Base-by-base conservation (phyloP, 1,140 invertebrate genomes). In the Homalodisca vitripennis region DNA sequence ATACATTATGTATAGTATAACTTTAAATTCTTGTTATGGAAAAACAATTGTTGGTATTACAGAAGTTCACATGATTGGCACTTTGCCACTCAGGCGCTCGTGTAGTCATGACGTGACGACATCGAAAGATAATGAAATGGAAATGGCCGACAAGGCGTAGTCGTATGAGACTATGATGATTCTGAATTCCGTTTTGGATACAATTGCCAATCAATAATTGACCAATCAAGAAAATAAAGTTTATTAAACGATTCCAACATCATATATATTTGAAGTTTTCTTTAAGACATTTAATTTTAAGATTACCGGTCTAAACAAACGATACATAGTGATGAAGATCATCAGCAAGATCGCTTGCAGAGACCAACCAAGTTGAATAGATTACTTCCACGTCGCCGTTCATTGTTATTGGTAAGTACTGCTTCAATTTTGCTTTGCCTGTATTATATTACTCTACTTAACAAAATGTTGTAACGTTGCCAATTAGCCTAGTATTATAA, bases 91-190 rank as follows among this genome's bases (percentile, higher is more conserved):
- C 55, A 2, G 29, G 55, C 55, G 55, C 55, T 60, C 22, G 55
- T 60, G 55, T 24, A 27, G 34, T 41, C 34, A 41, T 41, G 34
- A 10, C 34, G n/a, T 41, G 34, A 41, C 34, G 34, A 22, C 24
- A 60, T 26, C 22, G 29, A 6, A n/a, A 12, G 48, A 53, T 60
- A 24, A 60, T 27, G 55, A 60, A 24, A 60, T 30, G 10, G 29
- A n/a, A 60, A 60, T 60, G 55, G 55, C 55, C 55, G 55, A 27
- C 55, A 60, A 60, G 55, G 55, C 55, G 55, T 60, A 60, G 55
- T 60, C 55, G n/a, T n/a, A n/a, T n/a, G n/a, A 60, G 22, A 60
- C 24, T 26, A 27, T 6, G 22, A 22, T 29, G 26, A 3, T 12
- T 60, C 3, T 27, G 3, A 24, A 60, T 27, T 29, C 26, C 29